Evolutionary conservation across 1,140 invertebrate species (phyloP).

Genomic region (Penaeus chinensis): DNA sequence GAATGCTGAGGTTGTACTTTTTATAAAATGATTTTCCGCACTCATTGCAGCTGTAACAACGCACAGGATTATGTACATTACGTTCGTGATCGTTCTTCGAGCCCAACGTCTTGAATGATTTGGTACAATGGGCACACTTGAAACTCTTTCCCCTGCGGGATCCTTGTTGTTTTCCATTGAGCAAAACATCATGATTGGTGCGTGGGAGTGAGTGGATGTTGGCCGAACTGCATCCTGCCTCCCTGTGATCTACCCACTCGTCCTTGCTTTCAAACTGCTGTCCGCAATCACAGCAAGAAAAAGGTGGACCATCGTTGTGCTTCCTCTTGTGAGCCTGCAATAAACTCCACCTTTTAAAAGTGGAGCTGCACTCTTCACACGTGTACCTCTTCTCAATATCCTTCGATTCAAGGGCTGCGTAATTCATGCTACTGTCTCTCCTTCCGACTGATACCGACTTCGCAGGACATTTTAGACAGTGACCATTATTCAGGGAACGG

Average conservation of each 20-base stretch:
- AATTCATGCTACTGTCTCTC: too few species aligned
- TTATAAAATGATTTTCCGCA: conserved; percentile 31
- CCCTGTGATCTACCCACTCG: conserved; percentile 30
- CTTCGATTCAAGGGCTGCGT: too few species aligned
- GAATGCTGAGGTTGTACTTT: conserved; percentile 27
- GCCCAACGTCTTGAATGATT: neutral
- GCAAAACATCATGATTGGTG: neutral
- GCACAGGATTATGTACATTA: conserved; percentile 12
- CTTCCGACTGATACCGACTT: too few species aligned
- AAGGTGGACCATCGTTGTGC: conserved; percentile 20
- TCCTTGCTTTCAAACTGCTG: conserved; percentile 12
- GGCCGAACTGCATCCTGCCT: neutral
- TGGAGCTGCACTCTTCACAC: conserved; percentile 9
- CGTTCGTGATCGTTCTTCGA: conserved; percentile 26
- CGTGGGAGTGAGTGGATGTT: neutral
- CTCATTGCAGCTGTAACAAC: conserved; percentile 18
- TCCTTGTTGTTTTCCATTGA: neutral
- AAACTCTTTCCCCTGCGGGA: neutral
- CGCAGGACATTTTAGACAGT: too few species aligned
- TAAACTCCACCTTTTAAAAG: conserved; percentile 14
- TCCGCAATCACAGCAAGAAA: conserved; percentile 2
- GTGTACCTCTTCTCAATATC: neutral
- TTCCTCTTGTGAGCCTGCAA: neutral
- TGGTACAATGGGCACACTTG: neutral
- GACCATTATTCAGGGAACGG: too few species aligned